phyloP scores from a whole-genome alignment of 1,140 invertebrate genomes.

The Hyphantria cunea region DNA sequence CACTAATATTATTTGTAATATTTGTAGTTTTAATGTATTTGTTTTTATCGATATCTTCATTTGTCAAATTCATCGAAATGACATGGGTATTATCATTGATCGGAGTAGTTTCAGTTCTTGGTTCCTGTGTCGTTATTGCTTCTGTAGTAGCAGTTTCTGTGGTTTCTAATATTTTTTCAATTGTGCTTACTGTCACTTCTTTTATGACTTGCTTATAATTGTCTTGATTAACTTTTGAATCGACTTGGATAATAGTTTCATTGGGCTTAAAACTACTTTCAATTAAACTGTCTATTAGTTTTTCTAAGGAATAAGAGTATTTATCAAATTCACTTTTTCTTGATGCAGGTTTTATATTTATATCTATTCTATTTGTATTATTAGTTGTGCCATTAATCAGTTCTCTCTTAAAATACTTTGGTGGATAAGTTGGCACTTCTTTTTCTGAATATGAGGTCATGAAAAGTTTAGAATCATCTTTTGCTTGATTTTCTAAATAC shows the following conservation, averaged over 20 bases:
- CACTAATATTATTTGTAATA: slow-evolving; percentile 18
- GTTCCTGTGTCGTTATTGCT: neutral
- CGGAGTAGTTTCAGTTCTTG: neutral
- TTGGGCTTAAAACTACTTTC: slow-evolving; percentile 39
- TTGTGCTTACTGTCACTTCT: neutral
- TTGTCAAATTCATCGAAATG: slow-evolving; percentile 36
- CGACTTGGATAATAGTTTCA: neutral
- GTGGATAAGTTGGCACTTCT: slow-evolving; percentile 30
- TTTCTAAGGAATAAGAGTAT: slow-evolving; percentile 49
- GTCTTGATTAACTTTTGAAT: too few species aligned
- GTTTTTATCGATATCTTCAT: slow-evolving; percentile 36
- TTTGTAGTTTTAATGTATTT: slow-evolving; percentile 32
- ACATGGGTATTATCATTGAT: slow-evolving; percentile 27
- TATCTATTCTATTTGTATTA: slow-evolving; percentile 26
- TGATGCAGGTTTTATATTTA: slow-evolving; percentile 35
- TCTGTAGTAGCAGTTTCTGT: slow-evolving; percentile 1
- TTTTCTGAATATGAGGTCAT: slow-evolving; percentile 27
- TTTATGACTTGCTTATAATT: too few species aligned
- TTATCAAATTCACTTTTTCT: slow-evolving; percentile 25
- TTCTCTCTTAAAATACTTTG: slow-evolving; percentile 57
- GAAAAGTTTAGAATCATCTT: neutral
- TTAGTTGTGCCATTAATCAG: slow-evolving; percentile 40
- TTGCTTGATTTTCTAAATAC: neutral
- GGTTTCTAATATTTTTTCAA: neutral
- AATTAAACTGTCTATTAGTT: slow-evolving; percentile 55